These are phyloP conservation scores for Drosophila dunni DNA, from an alignment of 1,140 invertebrate genomes.

Conservation along the genomic window DNA sequence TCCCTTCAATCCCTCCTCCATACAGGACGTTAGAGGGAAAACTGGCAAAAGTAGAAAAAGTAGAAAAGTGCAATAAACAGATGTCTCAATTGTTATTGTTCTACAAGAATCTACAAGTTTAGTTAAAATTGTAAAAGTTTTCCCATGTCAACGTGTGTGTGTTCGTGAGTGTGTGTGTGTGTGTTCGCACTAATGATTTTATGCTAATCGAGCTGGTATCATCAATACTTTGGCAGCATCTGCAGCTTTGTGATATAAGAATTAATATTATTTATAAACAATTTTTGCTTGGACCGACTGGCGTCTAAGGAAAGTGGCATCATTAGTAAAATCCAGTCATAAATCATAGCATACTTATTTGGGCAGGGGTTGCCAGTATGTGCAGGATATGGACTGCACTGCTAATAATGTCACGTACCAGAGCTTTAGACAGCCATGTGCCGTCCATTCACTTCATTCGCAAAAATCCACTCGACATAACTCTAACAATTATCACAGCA, in stretches of 20 bases:
- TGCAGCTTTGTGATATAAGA: conserved; percentile 3
- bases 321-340: conserved; percentile 74
- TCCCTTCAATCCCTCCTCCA: not conserved
- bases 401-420: conserved; percentile 78
- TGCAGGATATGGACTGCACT: conserved; percentile 63
- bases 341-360: conserved; percentile 62
- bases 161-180: not conserved
- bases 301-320: conserved; percentile 65
- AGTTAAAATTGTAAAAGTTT: conserved; percentile 46
- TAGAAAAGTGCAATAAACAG: conserved; percentile 16
- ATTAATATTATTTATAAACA: conserved; percentile 20
- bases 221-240: conserved; percentile 28
- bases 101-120: conserved; percentile 24
- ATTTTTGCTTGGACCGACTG: conserved; percentile 33
- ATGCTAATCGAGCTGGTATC: conserved; percentile 24
- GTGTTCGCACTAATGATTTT: conserved; percentile 20
- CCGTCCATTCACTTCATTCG: conserved; percentile 48
- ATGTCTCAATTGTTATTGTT: conserved; percentile 51
- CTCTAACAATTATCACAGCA: conserved; percentile 50
- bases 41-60: not conserved
- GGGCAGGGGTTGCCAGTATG: conserved; percentile 8
- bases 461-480: conserved; percentile 13
- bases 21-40: not conserved
- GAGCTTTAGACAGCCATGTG: conserved; percentile 76
- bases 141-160: not conserved